Conservation (phyloP, 2,888 invertebrate species). For the Drosophila peninsularis region DNA sequence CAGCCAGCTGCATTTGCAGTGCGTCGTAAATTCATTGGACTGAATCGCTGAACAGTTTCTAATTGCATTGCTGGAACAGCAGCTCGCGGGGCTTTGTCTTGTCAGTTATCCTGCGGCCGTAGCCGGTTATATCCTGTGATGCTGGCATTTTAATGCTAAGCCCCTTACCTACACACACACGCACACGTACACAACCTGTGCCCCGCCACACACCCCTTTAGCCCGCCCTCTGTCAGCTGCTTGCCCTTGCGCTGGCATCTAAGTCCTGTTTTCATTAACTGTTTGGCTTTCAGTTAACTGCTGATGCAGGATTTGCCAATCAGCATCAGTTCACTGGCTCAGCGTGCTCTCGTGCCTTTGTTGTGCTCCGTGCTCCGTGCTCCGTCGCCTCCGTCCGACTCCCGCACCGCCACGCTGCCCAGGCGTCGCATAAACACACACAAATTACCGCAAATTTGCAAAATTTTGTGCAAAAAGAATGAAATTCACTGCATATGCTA, state of each 20-base stretch:
- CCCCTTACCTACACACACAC: conserved; percentile 4
- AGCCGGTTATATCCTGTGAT: conserved; percentile 44
- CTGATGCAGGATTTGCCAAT: conserved; percentile 74
- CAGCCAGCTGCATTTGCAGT: conserved; percentile 8
- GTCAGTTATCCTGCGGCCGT: conserved; percentile 39
- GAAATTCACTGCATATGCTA: conserved; percentile 17
- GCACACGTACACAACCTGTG: background rate
- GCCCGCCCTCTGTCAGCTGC: background rate
- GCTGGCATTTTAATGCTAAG: conserved; percentile 53
- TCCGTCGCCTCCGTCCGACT: background rate
- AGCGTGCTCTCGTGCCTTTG: conserved; percentile 9
- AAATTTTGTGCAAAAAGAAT: conserved; percentile 37
- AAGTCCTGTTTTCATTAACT: conserved; percentile 55
- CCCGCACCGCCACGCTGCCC: conserved; percentile 10
- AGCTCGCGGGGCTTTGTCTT: conserved; percentile 36
- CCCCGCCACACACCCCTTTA: background rate
- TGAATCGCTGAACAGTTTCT: conserved; percentile 30
- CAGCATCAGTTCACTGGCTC: conserved; percentile 65
- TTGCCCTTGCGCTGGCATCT: conserved; percentile 16
- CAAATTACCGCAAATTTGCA: conserved; percentile 73
- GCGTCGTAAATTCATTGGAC: conserved; percentile 25
- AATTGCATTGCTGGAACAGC: conserved; percentile 50
- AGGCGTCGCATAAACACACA: conserved; percentile 45
- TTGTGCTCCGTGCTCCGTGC: background rate
- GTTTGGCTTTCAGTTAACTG: conserved; percentile 71